phyloP scores from a whole-genome alignment of 2,888 invertebrate species.

The Globia sparganii region DNA sequence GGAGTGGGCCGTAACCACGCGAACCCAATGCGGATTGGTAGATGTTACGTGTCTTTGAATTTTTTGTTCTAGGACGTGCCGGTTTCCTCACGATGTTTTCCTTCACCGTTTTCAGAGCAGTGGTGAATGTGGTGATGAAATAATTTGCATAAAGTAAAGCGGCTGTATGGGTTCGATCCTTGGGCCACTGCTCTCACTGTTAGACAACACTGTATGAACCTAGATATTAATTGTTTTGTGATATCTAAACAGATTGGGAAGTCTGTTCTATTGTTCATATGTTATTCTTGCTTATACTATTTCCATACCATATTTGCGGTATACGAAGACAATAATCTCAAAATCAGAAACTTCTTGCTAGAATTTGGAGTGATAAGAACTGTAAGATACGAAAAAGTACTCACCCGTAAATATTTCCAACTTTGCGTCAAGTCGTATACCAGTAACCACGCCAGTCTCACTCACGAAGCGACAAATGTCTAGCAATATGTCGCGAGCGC shows the following conservation, averaged over 20 bases:
- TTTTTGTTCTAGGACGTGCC: neutral
- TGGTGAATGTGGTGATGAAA: neutral
- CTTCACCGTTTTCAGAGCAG: neutral
- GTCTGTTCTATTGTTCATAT: neutral
- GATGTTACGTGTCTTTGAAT: neutral
- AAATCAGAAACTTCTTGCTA: neutral
- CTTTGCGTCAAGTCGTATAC: neutral
- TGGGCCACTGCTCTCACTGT: neutral
- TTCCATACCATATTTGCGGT: neutral
- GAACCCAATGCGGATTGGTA: neutral
- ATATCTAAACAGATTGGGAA: neutral
- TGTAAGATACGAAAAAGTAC: neutral
- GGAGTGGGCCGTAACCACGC: neutral
- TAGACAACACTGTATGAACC: neutral
- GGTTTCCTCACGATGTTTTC: neutral
- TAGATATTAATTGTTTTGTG: neutral
- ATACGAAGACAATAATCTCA: neutral
- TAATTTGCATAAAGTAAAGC: neutral
- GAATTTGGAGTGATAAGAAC: neutral
- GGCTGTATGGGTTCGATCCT: neutral
- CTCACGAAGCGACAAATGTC: conserved; percentile 52
- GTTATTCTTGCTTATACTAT: neutral
- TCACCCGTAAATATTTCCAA: conserved; percentile 13
- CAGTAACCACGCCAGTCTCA: conserved; percentile 6
- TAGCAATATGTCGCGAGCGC: conserved; percentile 50